Base-by-base conservation (phyloP, 2,888 invertebrate species). In the Choreutis nemorana region DNA sequence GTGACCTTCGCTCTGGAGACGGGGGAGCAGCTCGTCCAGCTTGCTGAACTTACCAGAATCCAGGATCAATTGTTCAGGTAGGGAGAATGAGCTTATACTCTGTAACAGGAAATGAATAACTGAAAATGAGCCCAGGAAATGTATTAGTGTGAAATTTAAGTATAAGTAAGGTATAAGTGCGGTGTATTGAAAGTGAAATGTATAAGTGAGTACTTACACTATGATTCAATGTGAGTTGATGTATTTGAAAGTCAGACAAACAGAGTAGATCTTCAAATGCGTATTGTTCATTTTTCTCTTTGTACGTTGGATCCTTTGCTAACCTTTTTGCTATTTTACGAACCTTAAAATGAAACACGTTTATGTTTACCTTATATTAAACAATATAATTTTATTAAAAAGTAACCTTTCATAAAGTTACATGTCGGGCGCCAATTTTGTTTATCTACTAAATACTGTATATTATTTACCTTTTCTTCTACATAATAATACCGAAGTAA, bases 221-320 rank as follows among this genome's bases (percentile, higher is more conserved):
- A 57, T 90, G 86, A 30, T 83, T 80, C 43, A 83, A 70, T 13
- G 92, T 87, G 26, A 94, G 72, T 45, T 87, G 86, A 60, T 91
- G 89, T 39, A 97, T 87, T 64, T 97, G 93, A 64, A 93, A 97
- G 77, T 98, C 97, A 0, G 94, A 94, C 83, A 92, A 83, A 54
- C 88, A 87, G 22, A 86, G 81, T 55, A 98, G 78, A 56, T 97
- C 97, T 48, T 97, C 94, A 34, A 87, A 86, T 18, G 95, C 87
- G 47, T 91, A 88, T 32, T 90, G 83, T 23, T 84, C 81, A 50
- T 90, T 89, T 23, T 84, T 89, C 58, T 91, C 89, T 55, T 91
- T 91, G 51, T 89, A 90, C 0, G 67, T 64, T 0, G 84, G 78
- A 50, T 88, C 87, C 5, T 65, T 63, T 0, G 89, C 87, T 23